Evolutionary conservation across 2,113 vertebrate species (phyloP), one percentile per base, ranked within the genome.

Genomic region (Coptodon bakossiorum): DNA sequence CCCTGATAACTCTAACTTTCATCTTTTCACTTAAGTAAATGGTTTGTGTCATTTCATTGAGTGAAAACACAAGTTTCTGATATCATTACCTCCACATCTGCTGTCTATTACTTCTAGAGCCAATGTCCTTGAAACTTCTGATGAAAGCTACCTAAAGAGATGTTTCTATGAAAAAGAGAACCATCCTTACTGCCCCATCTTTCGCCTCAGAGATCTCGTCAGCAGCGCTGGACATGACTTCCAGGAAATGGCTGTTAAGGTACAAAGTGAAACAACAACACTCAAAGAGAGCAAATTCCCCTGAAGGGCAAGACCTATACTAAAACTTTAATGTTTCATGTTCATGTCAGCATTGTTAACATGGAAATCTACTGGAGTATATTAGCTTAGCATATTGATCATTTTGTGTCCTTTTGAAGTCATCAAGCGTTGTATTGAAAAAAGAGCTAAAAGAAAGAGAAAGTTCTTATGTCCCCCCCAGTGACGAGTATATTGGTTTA

Each of bases 161-260:
- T 99, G 99, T 91, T 94, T 56, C 48, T 98, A 97, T 73, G 96
- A 97, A 82, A 89, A 38, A 1, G 86, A 93, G 29, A 83, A 95
- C 31, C 93, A 97, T 81, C 97, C 93, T 13, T 99, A 99, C 93
- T 99, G 98, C 86, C 99, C 99, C 92, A 98, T 99, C 86, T 99
- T 99, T 83, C 92, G 94, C 4, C 92, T 99, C 63, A 96, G 98
- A 6, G 96, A 97, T 27, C 84, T 99, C 7, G 94, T 98, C 76
- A 86, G 54, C 24, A 96, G 96, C 95, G 94, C 98, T 1, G 98
- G 98, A 82, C 94, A 95, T 3, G 40, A 95, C 88, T 99, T 99
- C 92, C 97, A 97, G 86, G 96, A 98, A 6, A 97, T 99, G 94
- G 98, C 98, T 27, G 84, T 57, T 2, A 95, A 97, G 98, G 98